Evolutionary conservation across 2,113 vertebrate species (phyloP), one percentile per base, ranked within the genome.

Genomic region (Cyanoderma ruficeps): DNA sequence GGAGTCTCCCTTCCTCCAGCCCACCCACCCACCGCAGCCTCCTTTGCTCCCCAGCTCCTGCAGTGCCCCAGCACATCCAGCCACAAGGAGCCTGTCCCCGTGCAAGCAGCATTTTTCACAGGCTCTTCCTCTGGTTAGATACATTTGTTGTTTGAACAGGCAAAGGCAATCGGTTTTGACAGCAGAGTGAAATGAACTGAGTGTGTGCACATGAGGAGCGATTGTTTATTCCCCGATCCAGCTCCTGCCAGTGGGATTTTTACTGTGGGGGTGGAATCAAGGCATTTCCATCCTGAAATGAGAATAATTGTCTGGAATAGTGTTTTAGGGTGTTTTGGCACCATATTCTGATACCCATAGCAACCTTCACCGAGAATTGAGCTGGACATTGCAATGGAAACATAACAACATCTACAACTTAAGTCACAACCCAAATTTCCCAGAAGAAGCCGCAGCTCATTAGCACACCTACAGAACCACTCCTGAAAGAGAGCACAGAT

Each of bases 301-400:
- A 69, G 59, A 71, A 79, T 60, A 91, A 71, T 42, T 22, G 28
- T 81, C 71, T 92, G 81, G 78, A 85, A 90, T 30, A 91, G 49
- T 27, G 59, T 33, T 69, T 96, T 88, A 77, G 75, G 87, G 91
- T 91, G 50, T 60, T 74, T 90, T 87, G 85, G 67, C 67, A 90
- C 42, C 33, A 6, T 59, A 20, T 80, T 85, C 79, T 88, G 63
- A 86, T 88, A 91, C 55, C 71, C 71, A 65, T 80, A 91, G 70
- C 30, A 76, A 90, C 84, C 77, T 41, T 70, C 46, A 74, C 33
- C 85, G 82, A 91, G 94, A 88, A 85, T 21, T 49, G 47, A 86
- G 33, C 64, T 88, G 82, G 79, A 93, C 78, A 21, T 77, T 70
- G 68, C 31, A 24, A 61, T 86, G 79, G 92, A 96, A 96, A 96